Evolutionary conservation across 1,140 invertebrate genomes (phyloP).

Genomic region (Plutomurus gul): DNA sequence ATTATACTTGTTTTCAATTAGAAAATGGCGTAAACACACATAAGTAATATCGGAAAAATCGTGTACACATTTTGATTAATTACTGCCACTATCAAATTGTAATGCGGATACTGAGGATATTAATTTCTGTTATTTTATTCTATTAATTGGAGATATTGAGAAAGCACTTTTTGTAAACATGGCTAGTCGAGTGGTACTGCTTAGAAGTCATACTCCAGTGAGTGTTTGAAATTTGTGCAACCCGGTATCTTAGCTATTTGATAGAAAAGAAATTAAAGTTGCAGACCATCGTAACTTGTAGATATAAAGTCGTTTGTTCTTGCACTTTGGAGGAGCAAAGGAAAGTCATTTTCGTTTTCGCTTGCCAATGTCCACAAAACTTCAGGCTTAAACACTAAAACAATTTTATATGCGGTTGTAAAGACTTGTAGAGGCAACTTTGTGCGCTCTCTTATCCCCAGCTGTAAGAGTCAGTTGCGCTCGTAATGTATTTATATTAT

Average conservation of each 20-base stretch:
- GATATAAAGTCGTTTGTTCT: neutral
- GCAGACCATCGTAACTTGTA: neutral
- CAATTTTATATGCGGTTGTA: constrained; percentile 21
- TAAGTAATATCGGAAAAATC: no score
- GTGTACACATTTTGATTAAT: no score
- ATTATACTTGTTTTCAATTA: no score
- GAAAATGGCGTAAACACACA: no score
- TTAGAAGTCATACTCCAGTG: no score
- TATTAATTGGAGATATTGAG: no score
- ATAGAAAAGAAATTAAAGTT: constrained; percentile 11
- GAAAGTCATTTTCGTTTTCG: constrained; percentile 27
- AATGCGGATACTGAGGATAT: no score
- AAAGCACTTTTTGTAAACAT: no score
- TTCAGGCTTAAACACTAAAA: neutral
- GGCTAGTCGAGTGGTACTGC: no score
- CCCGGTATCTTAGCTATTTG: neutral
- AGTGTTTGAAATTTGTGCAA: neutral
- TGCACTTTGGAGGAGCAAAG: constrained; percentile 17
- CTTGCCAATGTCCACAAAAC: constrained; percentile 18
- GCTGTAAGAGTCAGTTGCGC: neutral
- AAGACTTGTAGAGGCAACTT: constrained; percentile 14
- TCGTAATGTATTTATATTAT: no score
- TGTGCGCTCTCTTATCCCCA: neutral
- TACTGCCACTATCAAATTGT: no score
- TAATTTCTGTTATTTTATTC: no score